Percentiles rank a stretch among this genome's conserved stretches.
These are phyloP conservation scores for Patella vulgata DNA, from an alignment of 1,140 invertebrate genomes.

Conservation along the genomic window DNA sequence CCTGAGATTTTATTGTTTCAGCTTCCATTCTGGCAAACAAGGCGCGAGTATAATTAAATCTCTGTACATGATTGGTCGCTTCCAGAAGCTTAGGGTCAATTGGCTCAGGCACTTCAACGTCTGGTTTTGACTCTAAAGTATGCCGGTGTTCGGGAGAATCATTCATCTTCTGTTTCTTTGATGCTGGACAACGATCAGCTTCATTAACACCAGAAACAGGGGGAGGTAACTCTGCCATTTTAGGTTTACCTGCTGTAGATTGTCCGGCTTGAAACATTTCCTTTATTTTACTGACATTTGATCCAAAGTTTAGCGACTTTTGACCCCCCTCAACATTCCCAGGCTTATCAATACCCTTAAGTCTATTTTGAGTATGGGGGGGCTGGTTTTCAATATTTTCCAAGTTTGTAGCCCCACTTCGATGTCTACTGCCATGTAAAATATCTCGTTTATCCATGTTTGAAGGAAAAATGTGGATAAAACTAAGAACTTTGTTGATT, in stretches of 20 bases:
- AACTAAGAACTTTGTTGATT: no score
- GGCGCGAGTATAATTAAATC: slow-evolving; percentile 92
- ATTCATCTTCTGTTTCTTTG: slow-evolving; percentile 38
- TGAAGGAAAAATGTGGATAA: no score
- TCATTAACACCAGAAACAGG: neutral
- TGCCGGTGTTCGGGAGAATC: slow-evolving; percentile 9
- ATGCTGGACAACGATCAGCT: slow-evolving; percentile 39
- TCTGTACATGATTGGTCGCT: slow-evolving; percentile 57
- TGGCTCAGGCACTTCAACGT: slow-evolving; percentile 3
- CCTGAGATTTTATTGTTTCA: slow-evolving; percentile 54
- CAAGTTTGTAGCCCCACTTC: no score
- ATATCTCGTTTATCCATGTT: no score
- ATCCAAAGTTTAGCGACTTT: slow-evolving; percentile 26
- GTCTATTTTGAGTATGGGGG: no score
- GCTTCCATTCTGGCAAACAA: slow-evolving; percentile 89
- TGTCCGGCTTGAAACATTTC: slow-evolving; percentile 42
- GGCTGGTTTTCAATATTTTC: no score
- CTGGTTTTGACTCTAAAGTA: slow-evolving; percentile 1
- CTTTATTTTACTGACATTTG: slow-evolving; percentile 50
- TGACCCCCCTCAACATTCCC: neutral
- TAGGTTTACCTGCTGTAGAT: slow-evolving; percentile 1
- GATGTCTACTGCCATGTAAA: no score
- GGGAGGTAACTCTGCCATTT: neutral
- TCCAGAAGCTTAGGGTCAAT: slow-evolving; percentile 32
- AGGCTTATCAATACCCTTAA: neutral